phyloP scores from a whole-genome alignment of 2,888 invertebrate genomes.

The Eilema caniola region DNA sequence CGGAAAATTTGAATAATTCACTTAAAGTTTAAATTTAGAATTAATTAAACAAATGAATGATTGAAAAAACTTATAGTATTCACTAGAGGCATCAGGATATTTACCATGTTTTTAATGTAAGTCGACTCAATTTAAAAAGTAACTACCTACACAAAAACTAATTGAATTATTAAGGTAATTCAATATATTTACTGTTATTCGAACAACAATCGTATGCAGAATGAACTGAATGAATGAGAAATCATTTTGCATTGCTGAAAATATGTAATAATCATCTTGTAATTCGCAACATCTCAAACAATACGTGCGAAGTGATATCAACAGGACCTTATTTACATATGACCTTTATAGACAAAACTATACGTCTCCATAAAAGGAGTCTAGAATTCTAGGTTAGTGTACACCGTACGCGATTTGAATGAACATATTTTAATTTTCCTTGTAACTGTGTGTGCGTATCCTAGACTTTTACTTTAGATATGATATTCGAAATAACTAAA shows the following conservation, averaged over 20 bases:
- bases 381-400: slow-evolving; percentile 13
- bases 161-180: too few relatives aligned
- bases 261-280: neutral
- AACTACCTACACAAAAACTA: too few relatives aligned
- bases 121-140: too few relatives aligned
- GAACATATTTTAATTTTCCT: neutral
- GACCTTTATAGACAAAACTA: slow-evolving; percentile 10
- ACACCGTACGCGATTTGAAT: slow-evolving; percentile 14
- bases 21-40: neutral
- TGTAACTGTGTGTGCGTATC: neutral
- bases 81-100: too few relatives aligned
- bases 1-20: neutral
- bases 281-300: neutral
- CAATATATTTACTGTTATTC: too few relatives aligned
- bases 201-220: too few relatives aligned
- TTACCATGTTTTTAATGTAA: too few relatives aligned
- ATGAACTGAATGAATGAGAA: too few relatives aligned
- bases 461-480: neutral
- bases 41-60: neutral
- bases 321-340: slow-evolving; percentile 2
- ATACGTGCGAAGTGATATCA: neutral
- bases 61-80: too few relatives aligned
- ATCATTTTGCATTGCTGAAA: neutral
- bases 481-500: neutral
- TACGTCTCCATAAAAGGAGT: slow-evolving; percentile 2